Conservation (phyloP, 2,113 vertebrate species). For the Silurus glanis region DNA sequence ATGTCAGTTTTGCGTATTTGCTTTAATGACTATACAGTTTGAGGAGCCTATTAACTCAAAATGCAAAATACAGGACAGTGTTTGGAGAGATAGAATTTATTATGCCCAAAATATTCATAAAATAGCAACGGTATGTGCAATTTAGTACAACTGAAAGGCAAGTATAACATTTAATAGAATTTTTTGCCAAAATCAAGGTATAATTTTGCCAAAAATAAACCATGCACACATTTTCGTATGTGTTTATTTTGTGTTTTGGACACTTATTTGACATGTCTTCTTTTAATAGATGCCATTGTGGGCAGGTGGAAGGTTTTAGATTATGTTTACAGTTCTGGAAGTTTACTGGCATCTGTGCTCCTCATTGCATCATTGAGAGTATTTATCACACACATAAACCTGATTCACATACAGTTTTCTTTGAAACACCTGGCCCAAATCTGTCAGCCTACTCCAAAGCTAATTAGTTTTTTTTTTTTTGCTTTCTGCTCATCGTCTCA, state of each 20-base stretch:
- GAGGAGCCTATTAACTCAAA: neutral
- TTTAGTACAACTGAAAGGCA: neutral
- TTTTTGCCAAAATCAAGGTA: too few relatives aligned
- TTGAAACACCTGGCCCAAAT: neutral
- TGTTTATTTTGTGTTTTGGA: neutral
- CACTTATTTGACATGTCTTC: neutral
- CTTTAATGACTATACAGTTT: neutral
- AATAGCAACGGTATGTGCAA: neutral
- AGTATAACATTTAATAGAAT: neutral
- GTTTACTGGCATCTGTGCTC: neutral
- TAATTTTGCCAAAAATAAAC: neutral
- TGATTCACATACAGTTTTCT: neutral
- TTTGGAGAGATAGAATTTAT: neutral
- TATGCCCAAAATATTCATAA: neutral
- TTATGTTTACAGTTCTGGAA: neutral
- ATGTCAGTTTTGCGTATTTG: neutral
- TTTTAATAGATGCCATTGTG: neutral
- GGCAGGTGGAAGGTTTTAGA: neutral
- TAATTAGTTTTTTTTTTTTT: neutral
- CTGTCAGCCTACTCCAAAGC: neutral
- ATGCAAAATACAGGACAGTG: neutral
- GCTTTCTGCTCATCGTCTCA: neutral
- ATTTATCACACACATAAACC: neutral
- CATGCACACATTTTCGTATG: neutral
- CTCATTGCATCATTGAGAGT: neutral